Percentiles rank a stretch among this genome's conserved stretches.
phyloP scores from a whole-genome alignment of 2,113 vertebrate species.

The Struthidea cinerea region DNA sequence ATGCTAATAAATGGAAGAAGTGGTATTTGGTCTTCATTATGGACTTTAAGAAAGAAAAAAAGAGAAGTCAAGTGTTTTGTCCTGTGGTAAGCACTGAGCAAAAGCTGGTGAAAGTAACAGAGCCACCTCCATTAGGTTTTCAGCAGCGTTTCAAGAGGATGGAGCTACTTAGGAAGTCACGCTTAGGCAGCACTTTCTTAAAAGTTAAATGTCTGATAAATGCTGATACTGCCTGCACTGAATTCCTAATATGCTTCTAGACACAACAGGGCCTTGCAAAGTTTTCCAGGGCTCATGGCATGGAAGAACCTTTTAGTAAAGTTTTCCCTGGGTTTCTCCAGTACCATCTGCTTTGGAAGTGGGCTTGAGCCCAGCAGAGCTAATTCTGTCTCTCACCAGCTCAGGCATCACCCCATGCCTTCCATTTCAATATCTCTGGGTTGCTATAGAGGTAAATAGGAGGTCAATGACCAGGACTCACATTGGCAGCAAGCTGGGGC shows the following conservation, averaged over 20 bases:
- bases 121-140: neutral
- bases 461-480: neutral
- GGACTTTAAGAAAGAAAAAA: neutral
- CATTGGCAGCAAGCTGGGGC: neutral
- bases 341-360: fast-evolving
- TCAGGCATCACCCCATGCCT: neutral
- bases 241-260: neutral
- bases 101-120: neutral
- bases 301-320: neutral
- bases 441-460: neutral
- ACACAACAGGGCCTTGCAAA: neutral
- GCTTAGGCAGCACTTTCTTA: constrained; percentile 33
- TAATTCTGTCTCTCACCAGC: neutral
- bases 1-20: constrained; percentile 42
- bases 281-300: neutral
- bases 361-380: neutral
- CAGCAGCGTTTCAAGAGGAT: constrained; percentile 33
- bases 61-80: constrained; percentile 40
- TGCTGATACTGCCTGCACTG: neutral
- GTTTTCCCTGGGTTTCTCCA: neutral
- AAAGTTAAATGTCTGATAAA: constrained; percentile 22
- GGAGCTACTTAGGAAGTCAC: constrained; percentile 15
- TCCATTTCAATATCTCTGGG: neutral
- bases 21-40: constrained; percentile 48
- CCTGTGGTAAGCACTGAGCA: neutral